Base-by-base conservation (phyloP, 2,888 invertebrate genomes). In the Leptinotarsa juncta region DNA sequence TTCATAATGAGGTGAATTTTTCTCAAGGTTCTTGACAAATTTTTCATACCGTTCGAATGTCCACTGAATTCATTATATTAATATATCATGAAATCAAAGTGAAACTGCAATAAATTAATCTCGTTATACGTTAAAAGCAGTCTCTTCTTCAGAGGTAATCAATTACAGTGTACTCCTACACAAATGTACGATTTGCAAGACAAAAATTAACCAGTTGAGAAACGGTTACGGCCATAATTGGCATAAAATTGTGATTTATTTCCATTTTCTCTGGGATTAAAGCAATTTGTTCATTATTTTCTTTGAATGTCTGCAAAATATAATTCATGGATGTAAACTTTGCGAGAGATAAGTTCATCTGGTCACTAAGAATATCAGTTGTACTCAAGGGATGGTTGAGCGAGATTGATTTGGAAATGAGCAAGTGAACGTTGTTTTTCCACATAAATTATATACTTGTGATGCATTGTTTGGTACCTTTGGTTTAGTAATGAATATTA, bases 221-320 rank as follows among this genome's bases (percentile, higher is more conserved):
- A 69, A 69, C 69, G n/a, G 69, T 69, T 57, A 53, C 42, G 32
- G 48, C 69, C 4, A 69, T 69, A 69, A 69, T 69, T 69, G 69
- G 57, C 69, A 69, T 69, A 69, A 69, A 69, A 57, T 60, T 50
- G 69, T 69, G 69, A 69, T 69, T 69, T 69, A 69, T 69, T 69
- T 42, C 32, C 32, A 69, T 69, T 69, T 42, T 57, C 69, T 57
- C 26, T 26, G 32, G 20, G 55, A 69, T 57, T 57, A 69, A 57
- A 18, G 57, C 57, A 26, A 50, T 60, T 69, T 32, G 50, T 49
- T 20, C 23, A 69, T 18, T 57, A 57, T 69, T 50, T 42, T 42
- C 60, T 60, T 23, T 18, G 49, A 23, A 18, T 57, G 69, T 69
- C 69, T 55, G 57, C 15, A 32, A 53, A 4, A 12, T 42, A 48